phyloP scores from a whole-genome alignment of 2,113 vertebrate genomes.

The Paedocypris sp. region DNA sequence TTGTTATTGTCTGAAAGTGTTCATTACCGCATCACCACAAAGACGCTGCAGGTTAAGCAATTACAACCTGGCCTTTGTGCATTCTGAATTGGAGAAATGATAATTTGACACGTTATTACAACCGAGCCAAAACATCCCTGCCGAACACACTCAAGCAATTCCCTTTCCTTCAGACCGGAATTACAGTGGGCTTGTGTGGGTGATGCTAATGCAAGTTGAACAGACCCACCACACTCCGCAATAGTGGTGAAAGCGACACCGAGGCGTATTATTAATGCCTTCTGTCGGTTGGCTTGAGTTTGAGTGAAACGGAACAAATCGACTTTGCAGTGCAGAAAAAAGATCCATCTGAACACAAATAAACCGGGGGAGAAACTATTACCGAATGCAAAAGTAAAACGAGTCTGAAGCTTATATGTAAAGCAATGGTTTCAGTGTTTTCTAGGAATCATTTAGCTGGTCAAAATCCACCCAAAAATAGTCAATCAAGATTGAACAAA shows the following conservation, averaged over 20 bases:
- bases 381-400: neutral
- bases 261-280: constrained; percentile 46
- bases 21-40: constrained; percentile 15
- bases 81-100: constrained; percentile 8
- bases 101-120: constrained; percentile 19
- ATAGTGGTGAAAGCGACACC: constrained; percentile 32
- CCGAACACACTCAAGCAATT: neutral
- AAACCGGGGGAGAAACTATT: neutral
- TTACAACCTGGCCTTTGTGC: constrained; percentile 9
- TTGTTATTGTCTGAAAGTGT: constrained; percentile 6
- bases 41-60: constrained; percentile 17
- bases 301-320: neutral
- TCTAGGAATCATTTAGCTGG: neutral
- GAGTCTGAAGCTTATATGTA: too few species aligned
- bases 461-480: too few species aligned
- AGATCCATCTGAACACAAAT: neutral
- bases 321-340: neutral
- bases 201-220: constrained; percentile 1
- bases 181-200: neutral
- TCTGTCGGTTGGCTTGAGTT: constrained; percentile 37
- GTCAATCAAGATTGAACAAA: neutral
- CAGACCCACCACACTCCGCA: neutral
- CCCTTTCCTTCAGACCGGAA: neutral
- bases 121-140: constrained; percentile 7
- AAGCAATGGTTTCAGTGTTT: neutral